Conservation (phyloP, 2,888 invertebrate genomes). For the Apodemia duryi region DNA sequence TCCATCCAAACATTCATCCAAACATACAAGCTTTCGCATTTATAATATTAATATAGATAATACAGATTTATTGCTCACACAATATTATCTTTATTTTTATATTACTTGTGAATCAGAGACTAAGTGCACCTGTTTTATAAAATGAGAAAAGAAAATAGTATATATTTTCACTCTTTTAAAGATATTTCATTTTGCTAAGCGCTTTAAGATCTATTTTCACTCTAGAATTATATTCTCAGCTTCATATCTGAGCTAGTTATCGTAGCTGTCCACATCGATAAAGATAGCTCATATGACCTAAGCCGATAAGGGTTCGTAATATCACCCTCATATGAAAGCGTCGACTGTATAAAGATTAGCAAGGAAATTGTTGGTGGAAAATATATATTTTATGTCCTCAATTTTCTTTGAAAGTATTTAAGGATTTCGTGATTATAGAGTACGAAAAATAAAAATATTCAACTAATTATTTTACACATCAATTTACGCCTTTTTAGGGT, state of each 20-base stretch:
- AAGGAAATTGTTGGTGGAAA: background rate
- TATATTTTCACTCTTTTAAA: background rate
- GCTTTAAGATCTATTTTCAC: background rate
- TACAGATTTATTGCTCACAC: too few relatives aligned
- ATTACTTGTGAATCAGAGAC: too few relatives aligned
- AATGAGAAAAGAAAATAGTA: background rate
- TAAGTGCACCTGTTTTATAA: too few relatives aligned
- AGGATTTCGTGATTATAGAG: too few relatives aligned
- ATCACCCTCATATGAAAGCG: background rate
- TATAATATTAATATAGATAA: too few relatives aligned
- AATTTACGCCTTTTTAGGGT: too few relatives aligned
- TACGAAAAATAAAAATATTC: too few relatives aligned
- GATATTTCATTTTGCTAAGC: background rate
- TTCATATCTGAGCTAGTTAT: background rate
- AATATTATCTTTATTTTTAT: too few relatives aligned
- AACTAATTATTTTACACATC: too few relatives aligned
- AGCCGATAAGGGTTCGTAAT: slow-evolving; percentile 7
- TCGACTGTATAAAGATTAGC: slow-evolving; percentile 5
- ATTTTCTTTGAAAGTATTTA: background rate
- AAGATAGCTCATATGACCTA: slow-evolving; percentile 5
- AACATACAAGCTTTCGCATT: too few relatives aligned
- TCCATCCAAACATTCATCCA: too few relatives aligned
- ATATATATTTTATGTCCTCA: background rate
- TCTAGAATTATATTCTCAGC: slow-evolving; percentile 4
- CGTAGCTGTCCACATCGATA: background rate